phyloP scores from a whole-genome alignment of 1,140 invertebrate genomes.

The Lanistes nyassanus region DNA sequence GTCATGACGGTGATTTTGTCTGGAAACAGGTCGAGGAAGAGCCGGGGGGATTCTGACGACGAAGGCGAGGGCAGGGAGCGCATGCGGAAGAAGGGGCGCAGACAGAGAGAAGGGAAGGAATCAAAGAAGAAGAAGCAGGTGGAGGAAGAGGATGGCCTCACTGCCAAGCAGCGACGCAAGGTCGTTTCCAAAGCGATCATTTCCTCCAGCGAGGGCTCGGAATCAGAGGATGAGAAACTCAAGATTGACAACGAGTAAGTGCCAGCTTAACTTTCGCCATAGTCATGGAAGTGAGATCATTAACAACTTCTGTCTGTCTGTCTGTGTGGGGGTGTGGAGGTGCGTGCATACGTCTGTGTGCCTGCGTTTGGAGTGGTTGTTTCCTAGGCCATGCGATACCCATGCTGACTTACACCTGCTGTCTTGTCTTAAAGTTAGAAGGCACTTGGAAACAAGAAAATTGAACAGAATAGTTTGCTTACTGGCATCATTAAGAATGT shows the following conservation, averaged over 20 bases:
- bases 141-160: slow-evolving; percentile 74
- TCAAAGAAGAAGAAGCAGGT: slow-evolving; percentile 42
- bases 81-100: slow-evolving; percentile 31
- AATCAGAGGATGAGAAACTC: slow-evolving; percentile 72
- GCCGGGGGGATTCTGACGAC: slow-evolving; percentile 40
- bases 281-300: not conserved
- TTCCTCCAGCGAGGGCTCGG: slow-evolving; percentile 88
- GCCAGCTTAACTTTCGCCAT: not conserved
- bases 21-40: slow-evolving; percentile 29
- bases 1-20: not conserved
- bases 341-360: not conserved
- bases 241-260: slow-evolving; percentile 69
- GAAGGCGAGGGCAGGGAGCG: slow-evolving; percentile 41
- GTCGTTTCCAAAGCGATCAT: slow-evolving; percentile 96
- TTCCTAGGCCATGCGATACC: not conserved
- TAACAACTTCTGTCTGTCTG: no score
- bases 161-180: slow-evolving; percentile 84
- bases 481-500: no score
- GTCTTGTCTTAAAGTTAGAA: no score
- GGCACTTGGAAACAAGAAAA: no score
- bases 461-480: no score
- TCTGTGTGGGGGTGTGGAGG: no score
- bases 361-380: not conserved
- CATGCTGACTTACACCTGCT: no score
- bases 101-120: slow-evolving; percentile 36